Conservation (phyloP, 2,888 invertebrate species). For the Halictus quadricinctus region DNA sequence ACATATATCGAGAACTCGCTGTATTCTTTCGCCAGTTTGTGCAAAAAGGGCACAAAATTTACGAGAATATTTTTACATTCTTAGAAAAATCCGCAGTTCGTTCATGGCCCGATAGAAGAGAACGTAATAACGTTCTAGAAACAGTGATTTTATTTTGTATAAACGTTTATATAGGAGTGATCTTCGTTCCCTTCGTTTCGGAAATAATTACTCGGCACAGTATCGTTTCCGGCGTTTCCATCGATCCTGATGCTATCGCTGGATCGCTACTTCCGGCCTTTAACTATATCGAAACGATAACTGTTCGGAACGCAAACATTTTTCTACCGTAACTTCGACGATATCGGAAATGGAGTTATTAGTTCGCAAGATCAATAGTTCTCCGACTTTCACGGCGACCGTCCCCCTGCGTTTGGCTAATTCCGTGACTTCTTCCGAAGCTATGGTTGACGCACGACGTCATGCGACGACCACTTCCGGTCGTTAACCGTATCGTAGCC, state of each 20-base stretch:
- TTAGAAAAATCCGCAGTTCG: neutral
- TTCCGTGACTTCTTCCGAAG: neutral
- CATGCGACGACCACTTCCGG: neutral
- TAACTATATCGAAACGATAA: slow-evolving; percentile 27
- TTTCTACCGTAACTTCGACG: slow-evolving; percentile 11
- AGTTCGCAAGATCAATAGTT: slow-evolving; percentile 25
- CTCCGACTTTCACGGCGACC: neutral
- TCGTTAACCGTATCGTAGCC: neutral
- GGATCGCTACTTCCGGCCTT: slow-evolving; percentile 2
- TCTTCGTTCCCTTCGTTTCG: slow-evolving; percentile 6
- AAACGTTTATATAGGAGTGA: slow-evolving; percentile 1
- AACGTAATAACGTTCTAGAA: neutral
- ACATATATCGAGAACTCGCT: no score
- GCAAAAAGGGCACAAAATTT: no score
- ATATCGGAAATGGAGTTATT: slow-evolving; percentile 18
- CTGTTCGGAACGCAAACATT: slow-evolving; percentile 18
- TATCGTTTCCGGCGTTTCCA: neutral
- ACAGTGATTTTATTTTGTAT: slow-evolving; percentile 12
- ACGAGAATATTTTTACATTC: neutral
- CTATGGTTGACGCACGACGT: neutral
- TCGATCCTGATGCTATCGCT: slow-evolving; percentile 17
- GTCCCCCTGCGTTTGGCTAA: neutral
- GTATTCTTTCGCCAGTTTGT: no score
- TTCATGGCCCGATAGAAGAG: slow-evolving; percentile 3
- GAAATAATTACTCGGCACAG: slow-evolving; percentile 36